Evolutionary conservation across 1,140 invertebrate genomes (phyloP).

Genomic region (Trichonephila clavipes): DNA sequence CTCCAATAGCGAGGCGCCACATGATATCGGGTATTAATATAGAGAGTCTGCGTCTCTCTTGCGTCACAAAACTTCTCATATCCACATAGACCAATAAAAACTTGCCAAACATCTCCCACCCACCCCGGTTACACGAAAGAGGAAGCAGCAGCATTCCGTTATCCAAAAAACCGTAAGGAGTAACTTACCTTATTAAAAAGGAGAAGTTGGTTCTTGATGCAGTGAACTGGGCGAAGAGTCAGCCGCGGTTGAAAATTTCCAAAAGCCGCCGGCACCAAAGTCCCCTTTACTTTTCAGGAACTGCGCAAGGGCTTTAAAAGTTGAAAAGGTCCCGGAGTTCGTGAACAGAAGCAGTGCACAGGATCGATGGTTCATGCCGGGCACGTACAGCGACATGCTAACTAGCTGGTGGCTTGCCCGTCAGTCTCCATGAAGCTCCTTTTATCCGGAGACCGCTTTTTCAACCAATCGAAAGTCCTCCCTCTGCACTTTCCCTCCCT

Average conservation of each 20-base stretch:
- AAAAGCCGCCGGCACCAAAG: conserved; percentile 1
- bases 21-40: conserved; percentile 76
- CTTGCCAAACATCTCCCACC: conserved; percentile 26
- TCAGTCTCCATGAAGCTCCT: conserved; percentile 21
- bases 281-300: conserved; percentile 14
- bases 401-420: conserved; percentile 56
- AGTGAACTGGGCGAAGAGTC: conserved; percentile 1
- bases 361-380: conserved; percentile 64
- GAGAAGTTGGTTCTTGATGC: background rate
- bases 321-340: conserved; percentile 52
- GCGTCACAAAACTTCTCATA: conserved; percentile 71
- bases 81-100: conserved; percentile 71
- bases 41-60: conserved; percentile 52
- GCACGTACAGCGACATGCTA: conserved; percentile 67
- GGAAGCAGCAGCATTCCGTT: background rate
- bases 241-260: conserved; percentile 36
- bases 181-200: conserved; percentile 60
- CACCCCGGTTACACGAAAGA: conserved; percentile 8
- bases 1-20: conserved; percentile 69
- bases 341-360: background rate
- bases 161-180: conserved; percentile 4
- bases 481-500: background rate
- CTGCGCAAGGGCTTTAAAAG: conserved; percentile 67
- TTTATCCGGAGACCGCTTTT: conserved; percentile 49
- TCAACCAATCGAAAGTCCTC: conserved; percentile 68